A percentile compares a stretch with the other conserved stretches of the same genome.
These are phyloP conservation scores for Petrocephalus zakoni DNA, from an alignment of 2,113 vertebrate genomes.

Conservation along the genomic window DNA sequence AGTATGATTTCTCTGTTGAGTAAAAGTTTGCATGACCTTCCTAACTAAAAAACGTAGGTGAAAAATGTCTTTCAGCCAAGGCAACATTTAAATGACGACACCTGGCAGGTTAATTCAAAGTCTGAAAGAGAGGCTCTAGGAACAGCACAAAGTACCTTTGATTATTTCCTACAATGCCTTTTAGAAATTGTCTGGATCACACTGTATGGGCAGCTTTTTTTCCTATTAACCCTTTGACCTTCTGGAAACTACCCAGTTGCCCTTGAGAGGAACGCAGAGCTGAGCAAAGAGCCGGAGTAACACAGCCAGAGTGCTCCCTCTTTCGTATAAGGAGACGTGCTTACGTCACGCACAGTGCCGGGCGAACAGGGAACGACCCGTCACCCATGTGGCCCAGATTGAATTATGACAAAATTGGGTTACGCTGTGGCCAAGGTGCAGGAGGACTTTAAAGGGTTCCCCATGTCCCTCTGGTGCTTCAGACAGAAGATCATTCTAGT, in stretches of 20 bases:
- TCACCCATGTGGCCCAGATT: slow-evolving; percentile 26
- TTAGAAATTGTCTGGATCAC: background rate
- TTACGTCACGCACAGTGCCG: background rate
- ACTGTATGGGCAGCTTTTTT: slow-evolving; percentile 18
- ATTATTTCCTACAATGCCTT: background rate
- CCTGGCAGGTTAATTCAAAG: background rate
- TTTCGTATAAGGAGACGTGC: background rate
- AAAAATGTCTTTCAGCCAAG: background rate
- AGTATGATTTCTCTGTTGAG: background rate
- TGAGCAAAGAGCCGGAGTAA: background rate
- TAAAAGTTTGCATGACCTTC: background rate
- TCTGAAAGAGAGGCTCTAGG: background rate
- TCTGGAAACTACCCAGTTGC: slow-evolving; percentile 19
- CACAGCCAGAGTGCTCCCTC: too few relatives aligned
- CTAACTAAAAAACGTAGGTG: background rate
- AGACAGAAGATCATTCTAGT: background rate
- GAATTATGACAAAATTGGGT: slow-evolving; percentile 42
- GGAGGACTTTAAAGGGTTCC: background rate
- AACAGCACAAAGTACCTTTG: background rate
- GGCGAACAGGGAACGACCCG: slow-evolving; percentile 29
- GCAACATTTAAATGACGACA: background rate
- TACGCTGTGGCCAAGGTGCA: slow-evolving; percentile 22
- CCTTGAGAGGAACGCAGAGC: background rate
- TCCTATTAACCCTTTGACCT: slow-evolving; percentile 15
- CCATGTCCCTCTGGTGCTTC: background rate